A percentile compares a stretch with the other conserved stretches of the same genome.
Evolutionary conservation across 2,888 invertebrate genomes (phyloP).

Genomic region (Meiosimyza platycephala): DNA sequence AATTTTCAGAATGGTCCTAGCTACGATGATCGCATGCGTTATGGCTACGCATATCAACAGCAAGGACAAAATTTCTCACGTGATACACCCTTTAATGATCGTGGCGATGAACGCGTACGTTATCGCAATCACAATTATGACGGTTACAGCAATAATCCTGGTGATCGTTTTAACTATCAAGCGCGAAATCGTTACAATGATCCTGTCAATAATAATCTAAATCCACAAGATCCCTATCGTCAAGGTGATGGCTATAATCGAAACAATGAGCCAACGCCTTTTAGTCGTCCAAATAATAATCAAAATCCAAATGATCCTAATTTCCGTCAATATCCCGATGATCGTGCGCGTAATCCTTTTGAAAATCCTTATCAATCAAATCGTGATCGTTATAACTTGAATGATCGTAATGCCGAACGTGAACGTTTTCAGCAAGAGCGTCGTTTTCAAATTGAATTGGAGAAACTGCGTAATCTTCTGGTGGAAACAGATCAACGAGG

Average conservation of each 20-base stretch:
- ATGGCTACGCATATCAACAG: conserved; percentile 57
- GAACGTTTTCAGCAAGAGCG: conserved; percentile 68
- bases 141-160: conserved; percentile 40
- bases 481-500: conserved; percentile 80
- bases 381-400: conserved; percentile 60
- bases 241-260: conserved; percentile 22
- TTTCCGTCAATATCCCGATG: conserved; percentile 34
- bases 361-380: conserved; percentile 56
- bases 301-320: conserved; percentile 45
- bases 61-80: conserved; percentile 53
- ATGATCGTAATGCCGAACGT: conserved; percentile 65
- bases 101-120: conserved; percentile 42
- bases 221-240: conserved; percentile 32
- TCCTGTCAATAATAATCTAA: conserved; percentile 29
- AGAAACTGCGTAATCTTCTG: conserved; percentile 69
- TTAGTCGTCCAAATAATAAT: conserved; percentile 46
- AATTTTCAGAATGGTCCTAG: conserved; percentile 60
- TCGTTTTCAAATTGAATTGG: conserved; percentile 62
- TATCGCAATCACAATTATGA: conserved; percentile 58
- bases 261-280: conserved; percentile 14
- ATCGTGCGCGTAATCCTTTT: conserved; percentile 52
- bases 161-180: conserved; percentile 43
- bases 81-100: conserved; percentile 58
- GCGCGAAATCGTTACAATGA: conserved; percentile 50
- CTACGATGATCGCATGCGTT: conserved; percentile 61